Percentiles rank a stretch among this genome's conserved stretches.
Evolutionary conservation across 1,140 invertebrate species (phyloP).

Genomic region (Drosophila lini): DNA sequence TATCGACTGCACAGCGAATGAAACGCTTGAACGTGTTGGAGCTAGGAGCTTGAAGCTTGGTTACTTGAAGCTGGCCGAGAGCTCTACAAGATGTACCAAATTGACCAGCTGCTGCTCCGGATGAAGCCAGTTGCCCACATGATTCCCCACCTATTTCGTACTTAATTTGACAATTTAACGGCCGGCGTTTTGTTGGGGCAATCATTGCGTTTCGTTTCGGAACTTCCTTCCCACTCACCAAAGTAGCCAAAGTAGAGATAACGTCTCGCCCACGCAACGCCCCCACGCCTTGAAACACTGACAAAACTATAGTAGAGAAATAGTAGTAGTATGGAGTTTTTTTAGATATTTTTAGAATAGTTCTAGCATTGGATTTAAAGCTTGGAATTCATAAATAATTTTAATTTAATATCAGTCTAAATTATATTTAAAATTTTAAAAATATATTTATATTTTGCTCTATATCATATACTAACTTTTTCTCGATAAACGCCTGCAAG

Average conservation of each 20-base stretch:
- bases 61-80: conserved; percentile 7
- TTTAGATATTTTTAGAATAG: too few species aligned
- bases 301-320: not conserved
- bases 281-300: conserved; percentile 6
- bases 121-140: conserved; percentile 29
- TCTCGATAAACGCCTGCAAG: too few species aligned
- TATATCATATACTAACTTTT: too few species aligned
- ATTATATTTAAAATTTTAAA: too few species aligned
- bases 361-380: not conserved
- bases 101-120: conserved; percentile 47
- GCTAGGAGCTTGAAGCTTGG: conserved; percentile 12
- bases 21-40: conserved; percentile 47
- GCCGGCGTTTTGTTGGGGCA: conserved; percentile 24
- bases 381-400: too few species aligned
- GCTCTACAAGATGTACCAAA: conserved; percentile 19
- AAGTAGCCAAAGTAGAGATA: conserved; percentile 8
- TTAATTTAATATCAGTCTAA: too few species aligned
- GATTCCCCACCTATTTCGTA: conserved; percentile 19
- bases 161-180: conserved; percentile 73
- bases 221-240: conserved; percentile 44
- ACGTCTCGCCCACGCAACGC: conserved; percentile 29
- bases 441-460: too few species aligned
- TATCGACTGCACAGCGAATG: conserved; percentile 35
- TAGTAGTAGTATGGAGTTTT: not conserved
- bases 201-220: conserved; percentile 13